phyloP scores from a whole-genome alignment of 2,888 invertebrate genomes.

The Pyrochroa serraticornis region DNA sequence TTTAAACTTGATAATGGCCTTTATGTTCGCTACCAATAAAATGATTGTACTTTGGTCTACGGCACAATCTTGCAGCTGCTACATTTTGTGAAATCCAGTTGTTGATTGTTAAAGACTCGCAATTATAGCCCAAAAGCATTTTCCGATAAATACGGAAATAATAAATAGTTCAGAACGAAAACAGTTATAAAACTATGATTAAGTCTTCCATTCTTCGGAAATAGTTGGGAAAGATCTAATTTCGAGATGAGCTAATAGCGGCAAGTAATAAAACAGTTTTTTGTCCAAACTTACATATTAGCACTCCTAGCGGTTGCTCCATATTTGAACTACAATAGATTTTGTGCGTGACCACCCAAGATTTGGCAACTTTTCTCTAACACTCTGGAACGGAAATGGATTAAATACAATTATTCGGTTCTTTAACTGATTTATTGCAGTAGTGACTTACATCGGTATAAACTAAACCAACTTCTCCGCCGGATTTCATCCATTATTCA shows the following conservation, averaged over 20 bases:
- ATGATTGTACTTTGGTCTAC: conserved; percentile 20
- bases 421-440: conserved; percentile 13
- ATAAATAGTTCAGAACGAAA: neutral
- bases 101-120: neutral
- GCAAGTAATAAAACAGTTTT: conserved; percentile 11
- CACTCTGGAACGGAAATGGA: conserved; percentile 12
- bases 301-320: conserved; percentile 5
- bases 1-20: conserved; percentile 24
- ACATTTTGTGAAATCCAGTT: conserved; percentile 9
- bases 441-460: conserved; percentile 1
- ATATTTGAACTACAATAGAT: conserved; percentile 26
- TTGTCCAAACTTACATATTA: conserved; percentile 15
- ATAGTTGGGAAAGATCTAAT: conserved; percentile 18
- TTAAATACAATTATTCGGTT: conserved; percentile 19
- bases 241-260: conserved; percentile 14
- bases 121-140: neutral
- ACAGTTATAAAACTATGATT: conserved; percentile 16
- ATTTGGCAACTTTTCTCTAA: conserved; percentile 7
- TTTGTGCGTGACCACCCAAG: conserved; percentile 21
- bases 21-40: conserved; percentile 19
- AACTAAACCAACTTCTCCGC: neutral
- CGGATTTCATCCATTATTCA: neutral
- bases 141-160: neutral
- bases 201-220: conserved; percentile 14
- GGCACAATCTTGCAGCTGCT: conserved; percentile 7